Base-by-base conservation (phyloP, 30 jellyfish, hydroid and myxozoan species). In the Clytia hemisphaerica region DNA sequence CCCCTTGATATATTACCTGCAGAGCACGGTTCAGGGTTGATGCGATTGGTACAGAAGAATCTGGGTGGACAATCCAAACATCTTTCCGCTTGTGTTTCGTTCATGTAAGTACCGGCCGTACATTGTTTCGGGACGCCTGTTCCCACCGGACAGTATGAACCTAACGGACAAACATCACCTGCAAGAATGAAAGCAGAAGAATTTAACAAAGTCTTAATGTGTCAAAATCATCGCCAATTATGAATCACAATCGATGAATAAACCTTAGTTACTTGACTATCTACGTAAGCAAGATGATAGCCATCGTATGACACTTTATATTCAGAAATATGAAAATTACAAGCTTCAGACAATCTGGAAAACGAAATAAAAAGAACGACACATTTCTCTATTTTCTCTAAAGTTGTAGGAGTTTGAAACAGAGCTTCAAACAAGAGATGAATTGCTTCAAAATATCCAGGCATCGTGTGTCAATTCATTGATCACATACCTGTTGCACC, bases 111-210 rank as follows among this genome's bases (percentile, higher is more conserved):
- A 2, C 94, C 92, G 2, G 92, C 79, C 21, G 82, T 59, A 79
- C 96, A 87, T 16, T 92, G 93, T 46, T 65, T 50, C 37, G 96
- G 96, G 28, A 61, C 78, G 32, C 94, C 92, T 21, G 96, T 87
- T 12, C 96, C 96, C 2, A 83, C 19, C 10, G 96, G 94, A 73
- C 96, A 87, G 49, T 77, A 87, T 7, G 78, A 71, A 34, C 94
- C 96, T 28, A 83, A 62, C 18, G 94, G 94, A 42, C n/a, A 42
- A 42, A 42, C n/a, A 42, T 42, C n/a, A 42, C 15, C n/a, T n/a
- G 15, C 53, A 12, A 42, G 15, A 42, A 42, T 42, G 53, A 12
- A 42, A 42, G n/a, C n/a, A 9, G n/a, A 42, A 42, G 53, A 42
- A n/a, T 42, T 42, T 12, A n/a, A 9, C n/a, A 42, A 42, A 42